These are phyloP conservation scores for Tichodroma muraria DNA, from an alignment of 2,113 vertebrate genomes.

Conservation along the genomic window DNA sequence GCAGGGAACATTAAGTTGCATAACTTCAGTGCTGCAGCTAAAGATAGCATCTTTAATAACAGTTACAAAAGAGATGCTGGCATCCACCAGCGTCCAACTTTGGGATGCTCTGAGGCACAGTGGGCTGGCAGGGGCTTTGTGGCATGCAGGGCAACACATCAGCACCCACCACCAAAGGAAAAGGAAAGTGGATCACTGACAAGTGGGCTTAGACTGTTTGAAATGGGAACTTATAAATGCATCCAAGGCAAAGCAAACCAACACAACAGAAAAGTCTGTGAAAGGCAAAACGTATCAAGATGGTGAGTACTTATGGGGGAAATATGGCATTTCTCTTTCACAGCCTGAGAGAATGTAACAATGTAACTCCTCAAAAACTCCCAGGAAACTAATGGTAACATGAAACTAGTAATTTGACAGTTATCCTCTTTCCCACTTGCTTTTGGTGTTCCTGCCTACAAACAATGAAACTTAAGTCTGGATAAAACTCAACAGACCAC, in stretches of 20 bases:
- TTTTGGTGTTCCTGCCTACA: background rate
- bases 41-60: conserved; percentile 59
- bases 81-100: background rate
- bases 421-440: rapidly evolving
- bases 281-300: background rate
- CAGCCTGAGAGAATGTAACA: background rate
- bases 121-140: background rate
- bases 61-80: background rate
- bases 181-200: background rate
- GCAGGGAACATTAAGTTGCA: background rate
- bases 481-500: background rate
- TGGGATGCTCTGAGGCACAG: background rate
- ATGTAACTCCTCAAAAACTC: background rate
- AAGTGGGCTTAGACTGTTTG: background rate
- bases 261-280: background rate
- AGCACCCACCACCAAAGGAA: background rate
- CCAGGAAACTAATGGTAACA: background rate
- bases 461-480: background rate
- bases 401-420: background rate
- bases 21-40: background rate
- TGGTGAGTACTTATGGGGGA: background rate
- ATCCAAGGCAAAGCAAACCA: background rate
- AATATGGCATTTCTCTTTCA: background rate
- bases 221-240: background rate
- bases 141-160: background rate